Evolutionary conservation across 2,888 invertebrate genomes (phyloP).

Genomic region (Acrobasis suavella): DNA sequence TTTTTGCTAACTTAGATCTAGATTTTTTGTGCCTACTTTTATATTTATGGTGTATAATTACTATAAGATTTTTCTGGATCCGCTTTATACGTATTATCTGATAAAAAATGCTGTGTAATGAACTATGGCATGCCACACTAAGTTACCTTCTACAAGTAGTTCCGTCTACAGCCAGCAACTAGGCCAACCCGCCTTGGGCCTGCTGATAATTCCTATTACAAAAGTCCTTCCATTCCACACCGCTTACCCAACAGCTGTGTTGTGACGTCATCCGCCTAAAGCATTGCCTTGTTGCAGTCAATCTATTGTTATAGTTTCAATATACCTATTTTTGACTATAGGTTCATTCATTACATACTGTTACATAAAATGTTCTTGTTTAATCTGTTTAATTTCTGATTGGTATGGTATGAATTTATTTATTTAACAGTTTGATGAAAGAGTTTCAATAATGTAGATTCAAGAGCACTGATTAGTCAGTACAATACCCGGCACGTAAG

Average conservation of each 20-base stretch:
- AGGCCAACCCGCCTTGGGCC: slow-evolving; percentile 17
- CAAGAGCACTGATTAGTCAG: too few species aligned
- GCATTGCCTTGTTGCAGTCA: slow-evolving; percentile 4
- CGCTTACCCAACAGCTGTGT: slow-evolving; percentile 31
- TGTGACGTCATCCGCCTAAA: slow-evolving; percentile 39
- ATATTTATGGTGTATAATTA: too few species aligned
- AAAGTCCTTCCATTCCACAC: slow-evolving; percentile 30
- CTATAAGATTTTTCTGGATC: too few species aligned
- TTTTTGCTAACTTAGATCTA: too few species aligned
- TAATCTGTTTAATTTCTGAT: background rate
- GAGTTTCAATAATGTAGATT: too few species aligned
- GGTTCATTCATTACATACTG: background rate
- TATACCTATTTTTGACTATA: background rate
- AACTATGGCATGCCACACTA: background rate
- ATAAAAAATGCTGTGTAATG: background rate
- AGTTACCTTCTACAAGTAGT: slow-evolving; percentile 7
- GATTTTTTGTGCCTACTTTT: too few species aligned
- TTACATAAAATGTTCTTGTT: slow-evolving; percentile 6
- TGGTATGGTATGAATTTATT: background rate
- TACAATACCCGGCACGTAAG: too few species aligned
- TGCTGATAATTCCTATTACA: slow-evolving; percentile 34
- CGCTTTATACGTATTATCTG: background rate
- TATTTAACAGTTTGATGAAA: too few species aligned
- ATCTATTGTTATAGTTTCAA: slow-evolving; percentile 26
- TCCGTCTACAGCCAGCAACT: slow-evolving; percentile 11